Evolutionary conservation across 1,140 invertebrate species (phyloP), one percentile per base, ranked within the genome.

Genomic region (Diabrotica undecimpunctata): DNA sequence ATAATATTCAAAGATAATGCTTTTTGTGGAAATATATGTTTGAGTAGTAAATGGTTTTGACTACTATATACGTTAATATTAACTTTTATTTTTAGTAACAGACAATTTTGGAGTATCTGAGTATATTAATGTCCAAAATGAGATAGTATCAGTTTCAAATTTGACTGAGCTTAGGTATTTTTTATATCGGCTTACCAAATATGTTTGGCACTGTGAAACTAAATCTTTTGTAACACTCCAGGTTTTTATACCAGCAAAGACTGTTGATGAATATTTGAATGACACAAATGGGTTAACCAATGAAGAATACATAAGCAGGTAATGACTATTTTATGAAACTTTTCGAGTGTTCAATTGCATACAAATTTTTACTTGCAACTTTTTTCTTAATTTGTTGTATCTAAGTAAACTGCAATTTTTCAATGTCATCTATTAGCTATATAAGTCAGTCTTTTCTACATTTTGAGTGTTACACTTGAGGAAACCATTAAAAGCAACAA

Each of bases 141-240:
- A 80, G 13, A 79, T 81, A 41, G 70, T 83, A 14, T 79, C 79
- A 68, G 72, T 85, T 38, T 78, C 80, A 62, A 81, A 13, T 35
- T 52, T 61, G 8, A 57, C 79, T 66, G 66, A 69, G 39, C 54
- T 84, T 36, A 79, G 81, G 50, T 83, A 79, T 73, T 84, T 85
- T 72, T 76, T 78, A 61, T 82, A 82, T 74, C 80, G 83, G 72
- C 80, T 82, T 69, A 83, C 78, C 38, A 80, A 82, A 57, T 84
- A 81, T 71, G 78, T 84, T 56, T 84, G 83, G 83, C 66, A 81
- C 7, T 75, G 79, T 54, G 80, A 83, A 65, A 78, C 78, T 61
- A 76, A 76, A 46, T 62, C 72, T 51, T 84, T 83, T 74, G 75
- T 80, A 3, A 82, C 82, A 69, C 79, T 84, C n/a, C 73, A 81